Percentiles rank a stretch among this genome's conserved stretches.
Evolutionary conservation across 2,113 vertebrate species (phyloP).

Genomic region (Melanerpes aurifrons): DNA sequence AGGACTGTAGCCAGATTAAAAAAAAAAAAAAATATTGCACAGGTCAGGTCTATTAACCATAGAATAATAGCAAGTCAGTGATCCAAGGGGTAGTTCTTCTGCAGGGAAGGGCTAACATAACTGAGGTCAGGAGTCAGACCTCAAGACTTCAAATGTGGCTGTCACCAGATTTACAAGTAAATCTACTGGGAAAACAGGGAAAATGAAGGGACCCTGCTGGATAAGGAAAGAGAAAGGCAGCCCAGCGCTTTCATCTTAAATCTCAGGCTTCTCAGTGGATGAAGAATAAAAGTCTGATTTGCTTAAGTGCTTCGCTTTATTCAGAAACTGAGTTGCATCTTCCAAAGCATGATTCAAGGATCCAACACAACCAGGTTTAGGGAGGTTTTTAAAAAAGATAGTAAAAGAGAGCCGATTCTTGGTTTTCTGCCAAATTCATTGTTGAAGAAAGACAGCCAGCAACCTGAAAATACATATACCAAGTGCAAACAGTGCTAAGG

Average conservation of each 20-base stretch:
- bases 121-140: slow-evolving; percentile 70
- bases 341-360: slow-evolving; percentile 23
- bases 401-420: slow-evolving; percentile 1
- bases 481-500: slow-evolving; percentile 25
- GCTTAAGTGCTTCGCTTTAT: slow-evolving; percentile 27
- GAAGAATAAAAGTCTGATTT: slow-evolving; percentile 43
- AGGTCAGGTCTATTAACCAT: slow-evolving; percentile 77
- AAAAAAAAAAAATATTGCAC: slow-evolving; percentile 70
- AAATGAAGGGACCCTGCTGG: slow-evolving; percentile 37
- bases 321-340: slow-evolving; percentile 21
- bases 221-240: slow-evolving; percentile 36
- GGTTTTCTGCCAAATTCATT: slow-evolving; percentile 55
- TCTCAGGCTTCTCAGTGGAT: neutral
- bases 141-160: slow-evolving; percentile 46
- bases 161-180: slow-evolving; percentile 64
- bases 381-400: slow-evolving; percentile 44
- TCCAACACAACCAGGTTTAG: slow-evolving; percentile 26
- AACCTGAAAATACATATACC: slow-evolving; percentile 29
- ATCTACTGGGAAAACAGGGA: slow-evolving; percentile 58
- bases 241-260: slow-evolving; percentile 48
- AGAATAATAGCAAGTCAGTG: slow-evolving; percentile 76
- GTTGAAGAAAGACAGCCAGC: neutral
- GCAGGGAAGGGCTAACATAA: slow-evolving; percentile 61
- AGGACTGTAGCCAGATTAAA: slow-evolving; percentile 66
- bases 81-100: slow-evolving; percentile 67